Evolutionary conservation across 1,140 invertebrate genomes (phyloP), one percentile per base, ranked within the genome.

Genomic region (Doryteuthis pealeii): DNA sequence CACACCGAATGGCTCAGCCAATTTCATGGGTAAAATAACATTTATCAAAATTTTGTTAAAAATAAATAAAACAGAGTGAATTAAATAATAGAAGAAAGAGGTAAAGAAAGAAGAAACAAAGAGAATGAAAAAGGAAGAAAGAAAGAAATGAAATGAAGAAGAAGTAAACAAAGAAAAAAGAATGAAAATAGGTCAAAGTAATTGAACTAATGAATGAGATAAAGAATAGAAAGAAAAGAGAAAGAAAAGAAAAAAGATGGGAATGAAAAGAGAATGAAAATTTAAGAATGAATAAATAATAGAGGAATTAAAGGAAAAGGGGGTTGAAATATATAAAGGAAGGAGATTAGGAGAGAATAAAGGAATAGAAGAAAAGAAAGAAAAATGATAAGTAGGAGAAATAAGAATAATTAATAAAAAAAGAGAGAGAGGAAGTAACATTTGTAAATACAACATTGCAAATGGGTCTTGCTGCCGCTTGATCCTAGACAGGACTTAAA

Each of bases 361-460:
- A 22, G 22, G 45, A 68, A 40, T 26, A 32, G 66, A 49, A 0
- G 35, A 30, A 8, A 31, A 76, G 49, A 73, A 66, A 18, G 33
- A 65, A 6, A 54, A 40, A 15, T 28, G 72, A 35, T 22, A 70
- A 12, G 31, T n/a, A 71, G 26, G 26, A 75, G 49, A 35, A 75
- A 35, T 33, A 65, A 43, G 15, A 73, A 28, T 32, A 4, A 66
- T 10, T 32, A 72, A 26, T n/a, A 35, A 30, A 72, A 54, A 40
- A 31, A 66, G 22, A 32, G 49, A 32, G 43, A 66, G n/a, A 66
- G 49, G 45, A 75, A 35, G n/a, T 26, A 15, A 49, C 12, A 49
- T 49, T 15, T 0, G 22, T 49, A 49, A 15, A 49, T 49, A 22
- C 1, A n/a, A n/a, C n/a, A n/a, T n/a, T n/a, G n/a, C n/a, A n/a